Evolutionary conservation across 2,888 invertebrate genomes (phyloP).

Genomic region (Heliconius aoede): DNA sequence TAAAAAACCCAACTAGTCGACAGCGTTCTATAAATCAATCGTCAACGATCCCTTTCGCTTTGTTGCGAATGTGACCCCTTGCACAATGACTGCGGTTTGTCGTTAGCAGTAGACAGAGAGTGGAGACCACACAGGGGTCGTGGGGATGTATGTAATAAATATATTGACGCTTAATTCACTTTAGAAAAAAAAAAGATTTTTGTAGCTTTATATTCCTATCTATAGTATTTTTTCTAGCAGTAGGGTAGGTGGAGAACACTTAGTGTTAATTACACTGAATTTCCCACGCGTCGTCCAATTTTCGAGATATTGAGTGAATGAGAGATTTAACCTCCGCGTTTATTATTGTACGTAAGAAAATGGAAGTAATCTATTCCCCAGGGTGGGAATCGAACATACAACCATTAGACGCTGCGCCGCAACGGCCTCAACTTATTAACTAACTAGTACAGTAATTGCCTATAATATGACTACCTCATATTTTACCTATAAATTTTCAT

Average conservation of each 20-base stretch:
- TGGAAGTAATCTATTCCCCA: too few relatives aligned
- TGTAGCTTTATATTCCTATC: too few relatives aligned
- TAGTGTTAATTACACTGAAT: not conserved
- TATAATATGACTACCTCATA: too few relatives aligned
- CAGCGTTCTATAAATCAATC: conserved; percentile 51
- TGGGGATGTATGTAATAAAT: conserved; percentile 36
- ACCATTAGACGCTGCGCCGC: too few relatives aligned
- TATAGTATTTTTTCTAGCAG: not conserved
- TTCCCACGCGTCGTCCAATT: not conserved
- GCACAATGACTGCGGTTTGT: conserved; percentile 56
- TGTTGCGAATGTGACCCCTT: conserved; percentile 39
- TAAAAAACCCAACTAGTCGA: conserved; percentile 45
- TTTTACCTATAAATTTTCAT: too few relatives aligned
- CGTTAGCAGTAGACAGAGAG: conserved; percentile 5
- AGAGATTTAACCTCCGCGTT: too few relatives aligned
- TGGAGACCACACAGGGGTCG: conserved; percentile 55
- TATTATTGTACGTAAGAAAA: too few relatives aligned
- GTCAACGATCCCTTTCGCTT: conserved; percentile 46
- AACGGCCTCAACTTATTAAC: too few relatives aligned
- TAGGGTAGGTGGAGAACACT: not conserved
- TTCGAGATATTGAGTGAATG: not conserved
- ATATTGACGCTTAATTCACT: not conserved
- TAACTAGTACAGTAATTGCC: too few relatives aligned
- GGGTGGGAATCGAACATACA: too few relatives aligned
- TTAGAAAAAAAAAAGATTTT: not conserved